Evolutionary conservation across 2,888 invertebrate species (phyloP), one percentile per base, ranked within the genome.

Genomic region (Tuta absoluta): DNA sequence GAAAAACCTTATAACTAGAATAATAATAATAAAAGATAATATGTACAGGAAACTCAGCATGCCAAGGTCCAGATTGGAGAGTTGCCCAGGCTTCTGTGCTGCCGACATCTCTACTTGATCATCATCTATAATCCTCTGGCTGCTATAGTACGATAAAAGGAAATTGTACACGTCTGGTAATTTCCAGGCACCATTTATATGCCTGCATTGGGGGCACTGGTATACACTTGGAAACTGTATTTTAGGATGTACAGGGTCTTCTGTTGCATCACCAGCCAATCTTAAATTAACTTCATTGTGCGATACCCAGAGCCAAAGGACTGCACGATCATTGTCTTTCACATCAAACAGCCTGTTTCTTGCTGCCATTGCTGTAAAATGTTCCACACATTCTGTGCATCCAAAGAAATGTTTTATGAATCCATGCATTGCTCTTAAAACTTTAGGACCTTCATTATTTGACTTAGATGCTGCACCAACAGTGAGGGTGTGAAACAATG

Each of bases 391-490:
- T 66, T 97, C 96, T 2, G 95, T 93, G 81, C 99, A 99, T 2
- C 98, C 97, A 85, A 99, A 98, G 91, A 98, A 99, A 82, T 97
- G 83, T 76, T 95, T 95, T 21, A 99, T 93, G 82, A 98, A 99
- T 0, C 95, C 96, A 78, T 96, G 94, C 93, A 99, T 96, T 0
- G 96, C 95, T 72, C 93, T 93, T 5, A 99, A 85, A 1, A 98
- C 95, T 78, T 95, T 94, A 2, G 93, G 90, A 0, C 95, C 94
- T 77, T 94, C 92, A 3, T 79, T 76, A 10, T 92, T 88, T 49
- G 89, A 79, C 51, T 85, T 89, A 28, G 86, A 82, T 4, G 93
- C 93, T 12, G 96, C 95, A 79, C 95, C 95, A 0, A 98, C 96
- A 0, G 98, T 97, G 64, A 99, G 86, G 45, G 95, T 96, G 80